Evolutionary conservation across 2,113 vertebrate genomes (phyloP).

Genomic region (Pollimyrus isidori): DNA sequence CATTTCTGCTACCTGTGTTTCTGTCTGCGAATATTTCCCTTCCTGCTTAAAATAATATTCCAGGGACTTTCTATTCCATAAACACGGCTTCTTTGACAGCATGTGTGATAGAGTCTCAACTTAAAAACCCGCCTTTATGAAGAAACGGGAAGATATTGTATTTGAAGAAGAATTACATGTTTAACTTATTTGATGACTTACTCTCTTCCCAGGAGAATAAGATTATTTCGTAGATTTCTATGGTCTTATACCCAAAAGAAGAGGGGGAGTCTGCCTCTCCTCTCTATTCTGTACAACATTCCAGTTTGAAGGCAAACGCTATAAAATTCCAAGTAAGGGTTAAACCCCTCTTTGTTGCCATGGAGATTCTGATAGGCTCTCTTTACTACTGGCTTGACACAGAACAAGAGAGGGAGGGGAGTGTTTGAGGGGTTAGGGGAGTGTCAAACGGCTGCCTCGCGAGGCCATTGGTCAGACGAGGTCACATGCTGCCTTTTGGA

Average conservation of each 20-base stretch:
- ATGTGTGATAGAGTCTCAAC: not conserved
- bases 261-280: not conserved
- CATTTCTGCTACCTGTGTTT: not conserved
- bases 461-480: constrained; percentile 24
- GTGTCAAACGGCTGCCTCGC: constrained; percentile 13
- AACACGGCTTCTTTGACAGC: not conserved
- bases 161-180: not conserved
- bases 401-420: constrained; percentile 29
- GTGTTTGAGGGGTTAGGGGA: constrained; percentile 25
- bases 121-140: not conserved
- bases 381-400: constrained; percentile 28
- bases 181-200: not conserved
- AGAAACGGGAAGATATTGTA: not conserved
- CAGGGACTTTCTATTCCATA: not conserved
- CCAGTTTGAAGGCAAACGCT: not conserved
- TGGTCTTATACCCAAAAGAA: not conserved
- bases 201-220: not conserved
- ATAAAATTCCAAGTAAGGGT: constrained; percentile 14
- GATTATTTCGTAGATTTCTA: not conserved
- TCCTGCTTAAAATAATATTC: not conserved
- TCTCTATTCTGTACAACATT: not conserved
- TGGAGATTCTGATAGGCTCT: constrained; percentile 20
- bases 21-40: not conserved
- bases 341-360: constrained; percentile 21
- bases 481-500: constrained; percentile 40